Percentiles rank a stretch among this genome's conserved stretches.
Evolutionary conservation across 2,888 invertebrate genomes (phyloP).

Genomic region (Ochropacha duplaris): DNA sequence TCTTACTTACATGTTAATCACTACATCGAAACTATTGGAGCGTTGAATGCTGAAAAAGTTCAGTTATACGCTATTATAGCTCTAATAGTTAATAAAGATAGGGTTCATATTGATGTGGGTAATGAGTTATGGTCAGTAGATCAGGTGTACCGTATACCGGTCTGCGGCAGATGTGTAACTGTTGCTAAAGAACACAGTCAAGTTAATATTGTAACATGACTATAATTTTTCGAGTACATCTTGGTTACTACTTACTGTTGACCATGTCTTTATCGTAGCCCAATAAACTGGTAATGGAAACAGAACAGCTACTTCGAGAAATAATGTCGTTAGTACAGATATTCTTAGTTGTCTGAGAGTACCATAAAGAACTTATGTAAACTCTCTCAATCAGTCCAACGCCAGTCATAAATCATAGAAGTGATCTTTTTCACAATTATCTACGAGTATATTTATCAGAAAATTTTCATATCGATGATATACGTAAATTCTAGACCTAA

Average conservation of each 20-base stretch:
- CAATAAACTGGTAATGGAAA: background rate
- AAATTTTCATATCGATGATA: no score
- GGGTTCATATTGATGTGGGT: constrained; percentile 15
- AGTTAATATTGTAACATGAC: constrained; percentile 36
- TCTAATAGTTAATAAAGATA: constrained; percentile 25
- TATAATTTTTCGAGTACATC: constrained; percentile 35
- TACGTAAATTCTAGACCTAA: background rate
- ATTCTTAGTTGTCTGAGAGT: background rate
- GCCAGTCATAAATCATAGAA: no score
- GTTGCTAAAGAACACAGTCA: constrained; percentile 43
- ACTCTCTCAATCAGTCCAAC: no score
- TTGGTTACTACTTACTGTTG: constrained; percentile 20
- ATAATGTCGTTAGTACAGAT: background rate
- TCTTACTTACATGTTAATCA: constrained; percentile 39
- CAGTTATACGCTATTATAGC: constrained; percentile 3
- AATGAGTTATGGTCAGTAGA: constrained; percentile 47
- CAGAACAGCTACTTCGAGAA: background rate
- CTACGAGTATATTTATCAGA: no score
- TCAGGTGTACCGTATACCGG: constrained; percentile 53
- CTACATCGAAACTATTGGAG: constrained; percentile 40
- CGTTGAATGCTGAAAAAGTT: constrained; percentile 16
- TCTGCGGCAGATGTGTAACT: constrained; percentile 48
- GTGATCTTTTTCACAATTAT: no score
- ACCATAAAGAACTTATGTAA: no score
- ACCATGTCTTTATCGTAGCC: background rate